Percentiles rank a stretch among this genome's conserved stretches.
Evolutionary conservation across 2,113 vertebrate genomes (phyloP).

Genomic region (Hyperopisus bebe): DNA sequence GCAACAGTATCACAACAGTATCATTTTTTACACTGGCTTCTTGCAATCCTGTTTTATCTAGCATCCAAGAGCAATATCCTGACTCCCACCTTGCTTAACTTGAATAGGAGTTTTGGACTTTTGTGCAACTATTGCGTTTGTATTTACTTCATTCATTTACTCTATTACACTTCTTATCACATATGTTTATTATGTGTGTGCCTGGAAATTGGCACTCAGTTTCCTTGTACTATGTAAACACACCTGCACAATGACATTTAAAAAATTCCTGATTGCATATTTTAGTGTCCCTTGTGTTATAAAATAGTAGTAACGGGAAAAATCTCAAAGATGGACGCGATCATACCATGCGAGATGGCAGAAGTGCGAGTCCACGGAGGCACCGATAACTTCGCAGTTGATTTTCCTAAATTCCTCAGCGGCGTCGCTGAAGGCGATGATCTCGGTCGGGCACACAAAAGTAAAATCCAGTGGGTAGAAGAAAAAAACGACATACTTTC

Average conservation of each 20-base stretch:
- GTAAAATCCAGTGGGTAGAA: conserved; percentile 98
- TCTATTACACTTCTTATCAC: background rate
- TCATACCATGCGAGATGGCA: conserved; percentile 87
- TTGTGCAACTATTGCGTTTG: background rate
- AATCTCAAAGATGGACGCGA: background rate
- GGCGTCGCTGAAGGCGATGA: conserved; percentile 91
- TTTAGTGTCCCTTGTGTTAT: background rate
- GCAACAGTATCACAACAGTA: background rate
- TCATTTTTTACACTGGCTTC: background rate
- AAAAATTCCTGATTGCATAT: background rate
- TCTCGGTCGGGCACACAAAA: conserved; percentile 96
- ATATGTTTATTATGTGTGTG: background rate
- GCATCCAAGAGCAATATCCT: background rate
- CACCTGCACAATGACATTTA: background rate
- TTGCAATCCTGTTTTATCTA: background rate
- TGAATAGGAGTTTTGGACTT: background rate
- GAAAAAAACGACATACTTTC: conserved; percentile 92
- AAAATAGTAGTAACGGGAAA: background rate
- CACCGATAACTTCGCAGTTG: conserved; percentile 86
- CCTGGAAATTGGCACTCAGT: background rate
- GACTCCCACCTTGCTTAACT: background rate
- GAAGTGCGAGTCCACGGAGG: conserved; percentile 94
- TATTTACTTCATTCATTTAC: background rate
- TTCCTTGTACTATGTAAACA: background rate
- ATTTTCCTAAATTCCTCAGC: conserved; percentile 87